Base-by-base conservation (phyloP, 2,797 vertebrate species). In the Anabas testudineus region DNA sequence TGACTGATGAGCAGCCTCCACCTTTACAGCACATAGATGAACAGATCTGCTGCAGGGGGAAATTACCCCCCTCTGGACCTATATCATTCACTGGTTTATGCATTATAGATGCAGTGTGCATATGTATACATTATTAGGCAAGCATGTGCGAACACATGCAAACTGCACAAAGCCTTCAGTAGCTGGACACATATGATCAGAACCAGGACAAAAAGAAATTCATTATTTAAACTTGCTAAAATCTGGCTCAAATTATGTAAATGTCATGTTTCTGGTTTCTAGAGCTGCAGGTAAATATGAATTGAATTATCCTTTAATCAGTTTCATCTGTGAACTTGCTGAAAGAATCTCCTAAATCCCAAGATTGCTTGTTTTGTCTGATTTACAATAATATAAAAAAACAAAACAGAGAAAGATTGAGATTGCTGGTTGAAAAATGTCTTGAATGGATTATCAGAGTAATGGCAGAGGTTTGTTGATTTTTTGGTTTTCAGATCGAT, bases 1-100 rank as follows among this genome's bases (percentile, higher is more conserved):
- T 18, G 42, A 58, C 76, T 87, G 86, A 91, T 88, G 84, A 90
- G 74, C 83, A 63, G 76, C 72, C 65, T 71, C 37, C 66, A 63
- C 64, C 61, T 77, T 49, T 71, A 77, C 45, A 49, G 51, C 63
- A 14, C 58, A 65, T 57, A 55, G 39, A 55, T 21, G 65, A 80
- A 47, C 43, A 28, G 71, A 32, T 46, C 60, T n/a, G 51, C 75
- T 71, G 48, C 64, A 61, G 5, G 18, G 24, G 7, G n/a, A 64
- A 81, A 85, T 68, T 5, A 70, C 22, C 62, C 5, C 39, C 46
- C 68, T 54, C 22, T 37, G 56, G 72, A 68, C 41, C 47, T 28
- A 16, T 14, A 19, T 65, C 37, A 83, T 52, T 81, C 64, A 60
- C 12, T 7, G 0, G 16, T 30, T 76, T 16, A 71, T 63, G 53